Evolutionary conservation across 2,113 vertebrate species (phyloP).

Genomic region (Sander vitreus): DNA sequence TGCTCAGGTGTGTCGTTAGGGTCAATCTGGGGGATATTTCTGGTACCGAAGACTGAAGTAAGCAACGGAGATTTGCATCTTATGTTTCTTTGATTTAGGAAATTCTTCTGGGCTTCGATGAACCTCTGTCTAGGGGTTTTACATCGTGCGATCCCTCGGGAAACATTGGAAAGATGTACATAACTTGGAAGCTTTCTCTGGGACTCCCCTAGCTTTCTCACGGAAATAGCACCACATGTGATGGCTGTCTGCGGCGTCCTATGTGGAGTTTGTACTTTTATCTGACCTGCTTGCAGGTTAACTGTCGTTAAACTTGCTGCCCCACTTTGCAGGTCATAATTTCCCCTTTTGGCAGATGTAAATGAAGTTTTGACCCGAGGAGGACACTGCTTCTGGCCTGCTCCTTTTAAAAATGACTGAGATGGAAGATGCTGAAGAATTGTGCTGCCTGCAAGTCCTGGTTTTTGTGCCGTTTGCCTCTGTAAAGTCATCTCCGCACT

Average conservation of each 20-base stretch:
- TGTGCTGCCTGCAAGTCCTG: conserved; percentile 11
- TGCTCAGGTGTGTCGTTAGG: conserved; percentile 77
- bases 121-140: conserved; percentile 70
- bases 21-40: conserved; percentile 52
- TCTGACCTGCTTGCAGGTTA: conserved; percentile 27
- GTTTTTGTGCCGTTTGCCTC: conserved; percentile 51
- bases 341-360: conserved; percentile 47
- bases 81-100: conserved; percentile 61
- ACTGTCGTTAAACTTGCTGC: neutral
- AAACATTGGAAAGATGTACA: conserved; percentile 33
- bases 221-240: neutral
- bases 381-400: conserved; percentile 34
- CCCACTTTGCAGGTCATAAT: conserved; percentile 22
- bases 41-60: conserved; percentile 35
- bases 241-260: neutral
- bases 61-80: conserved; percentile 56
- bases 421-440: conserved; percentile 43
- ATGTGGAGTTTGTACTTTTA: conserved; percentile 39
- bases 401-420: conserved; percentile 32
- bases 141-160: conserved; percentile 47
- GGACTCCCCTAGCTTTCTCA: conserved; percentile 41
- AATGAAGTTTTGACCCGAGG: conserved; percentile 33
- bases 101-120: conserved; percentile 68
- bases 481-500: conserved; percentile 20
- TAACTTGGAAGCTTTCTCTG: conserved; percentile 43